phyloP scores from a whole-genome alignment of 2,888 invertebrate genomes.

The Brassicogethes aeneus region DNA sequence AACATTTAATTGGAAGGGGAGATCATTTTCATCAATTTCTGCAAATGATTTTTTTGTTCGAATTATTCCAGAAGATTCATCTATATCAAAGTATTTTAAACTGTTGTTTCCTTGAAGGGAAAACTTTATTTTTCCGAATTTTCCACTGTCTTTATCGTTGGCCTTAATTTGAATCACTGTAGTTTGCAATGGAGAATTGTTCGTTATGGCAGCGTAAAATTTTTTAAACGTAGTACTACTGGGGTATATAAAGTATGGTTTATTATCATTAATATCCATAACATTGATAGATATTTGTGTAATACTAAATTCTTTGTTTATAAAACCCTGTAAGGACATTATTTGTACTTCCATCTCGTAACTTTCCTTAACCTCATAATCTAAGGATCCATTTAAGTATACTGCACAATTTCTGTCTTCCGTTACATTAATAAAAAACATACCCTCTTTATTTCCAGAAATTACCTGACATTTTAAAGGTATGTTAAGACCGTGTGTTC shows the following conservation, averaged over 20 bases:
- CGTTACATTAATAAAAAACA: slow-evolving; percentile 62
- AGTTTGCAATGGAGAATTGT: slow-evolving; percentile 64
- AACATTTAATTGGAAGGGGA: slow-evolving; percentile 69
- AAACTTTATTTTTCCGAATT: slow-evolving; percentile 72
- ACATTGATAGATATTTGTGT: slow-evolving; percentile 75
- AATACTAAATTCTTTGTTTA: slow-evolving; percentile 66
- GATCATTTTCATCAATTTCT: slow-evolving; percentile 48
- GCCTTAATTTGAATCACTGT: slow-evolving; percentile 70
- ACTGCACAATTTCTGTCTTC: slow-evolving; percentile 79
- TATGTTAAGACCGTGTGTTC: slow-evolving; percentile 56
- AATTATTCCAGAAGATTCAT: slow-evolving; percentile 65
- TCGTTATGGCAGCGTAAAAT: slow-evolving; percentile 72
- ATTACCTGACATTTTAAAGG: slow-evolving; percentile 74
- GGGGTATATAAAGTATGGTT: slow-evolving; percentile 71
- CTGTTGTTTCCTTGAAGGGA: slow-evolving; percentile 37
- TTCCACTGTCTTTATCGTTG: slow-evolving; percentile 77
- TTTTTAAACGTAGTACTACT: slow-evolving; percentile 52
- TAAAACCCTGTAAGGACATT: slow-evolving; percentile 69
- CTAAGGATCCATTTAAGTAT: slow-evolving; percentile 61
- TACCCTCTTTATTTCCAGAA: slow-evolving; percentile 67
- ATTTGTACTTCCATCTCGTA: slow-evolving; percentile 70
- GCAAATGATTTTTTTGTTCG: slow-evolving; percentile 62
- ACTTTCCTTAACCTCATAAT: slow-evolving; percentile 66
- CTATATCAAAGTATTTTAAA: slow-evolving; percentile 63
- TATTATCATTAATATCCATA: slow-evolving; percentile 82